Percentiles rank a stretch among this genome's conserved stretches.
These are phyloP conservation scores for Steinernema scapterisci DNA, from an alignment of 2,888 invertebrate species.

Conservation along the genomic window DNA sequence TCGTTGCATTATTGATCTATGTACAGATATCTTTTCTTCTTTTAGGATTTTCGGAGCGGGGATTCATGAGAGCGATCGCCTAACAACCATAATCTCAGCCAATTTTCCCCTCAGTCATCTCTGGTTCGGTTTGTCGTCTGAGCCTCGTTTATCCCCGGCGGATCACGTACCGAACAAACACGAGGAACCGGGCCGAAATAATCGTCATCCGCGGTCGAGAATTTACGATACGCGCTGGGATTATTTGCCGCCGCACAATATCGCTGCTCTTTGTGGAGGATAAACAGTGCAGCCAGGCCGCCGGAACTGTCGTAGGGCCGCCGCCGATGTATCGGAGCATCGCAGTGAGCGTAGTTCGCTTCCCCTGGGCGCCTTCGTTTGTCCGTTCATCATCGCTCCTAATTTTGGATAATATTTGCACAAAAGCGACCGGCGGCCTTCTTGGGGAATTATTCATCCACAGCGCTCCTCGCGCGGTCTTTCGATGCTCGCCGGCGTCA, in stretches of 20 bases:
- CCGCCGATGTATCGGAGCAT: neutral
- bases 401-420: slow-evolving; percentile 32
- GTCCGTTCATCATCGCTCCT: slow-evolving; percentile 20
- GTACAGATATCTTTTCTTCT: too few relatives aligned
- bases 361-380: too few relatives aligned
- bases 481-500: neutral
- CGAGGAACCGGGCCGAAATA: slow-evolving; percentile 9
- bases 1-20: too few relatives aligned
- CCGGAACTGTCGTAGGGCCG: neutral
- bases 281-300: slow-evolving; percentile 5
- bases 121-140: too few relatives aligned
- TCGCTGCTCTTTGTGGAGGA: slow-evolving; percentile 14
- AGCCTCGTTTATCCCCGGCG: neutral
- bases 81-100: too few relatives aligned
- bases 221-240: slow-evolving; percentile 11
- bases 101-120: too few relatives aligned
- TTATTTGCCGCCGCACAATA: slow-evolving; percentile 30
- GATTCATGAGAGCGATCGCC: too few relatives aligned
- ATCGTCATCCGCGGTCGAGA: slow-evolving; percentile 14
- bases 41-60: too few relatives aligned
- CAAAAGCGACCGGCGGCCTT: slow-evolving; percentile 23
- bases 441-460: slow-evolving; percentile 15
- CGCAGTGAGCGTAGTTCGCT: too few relatives aligned
- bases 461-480: neutral
- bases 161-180: slow-evolving; percentile 13